phyloP scores from a whole-genome alignment of 2,113 vertebrate species.

The Oncorhynchus masou region DNA sequence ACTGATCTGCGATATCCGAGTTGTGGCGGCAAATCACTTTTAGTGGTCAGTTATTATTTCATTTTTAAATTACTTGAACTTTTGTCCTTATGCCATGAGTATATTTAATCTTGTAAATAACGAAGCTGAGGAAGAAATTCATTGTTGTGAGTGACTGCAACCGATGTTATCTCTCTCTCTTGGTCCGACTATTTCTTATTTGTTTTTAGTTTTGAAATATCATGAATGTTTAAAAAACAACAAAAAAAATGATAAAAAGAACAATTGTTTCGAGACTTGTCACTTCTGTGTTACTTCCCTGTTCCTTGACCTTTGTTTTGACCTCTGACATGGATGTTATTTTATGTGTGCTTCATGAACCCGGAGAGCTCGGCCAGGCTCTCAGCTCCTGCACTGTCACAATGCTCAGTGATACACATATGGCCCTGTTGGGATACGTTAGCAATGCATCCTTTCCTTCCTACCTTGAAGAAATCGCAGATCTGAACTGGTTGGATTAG shows the following conservation, averaged over 20 bases:
- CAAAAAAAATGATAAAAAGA: background rate
- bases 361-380: slow-evolving; percentile 22
- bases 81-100: slow-evolving; percentile 60
- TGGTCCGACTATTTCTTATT: slow-evolving; percentile 35
- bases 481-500: too few species aligned
- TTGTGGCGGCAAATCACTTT: slow-evolving; percentile 45
- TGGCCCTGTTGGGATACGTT: slow-evolving; percentile 18
- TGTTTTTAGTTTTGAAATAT: slow-evolving; percentile 60
- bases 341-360: slow-evolving; percentile 18
- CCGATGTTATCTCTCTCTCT: slow-evolving; percentile 19
- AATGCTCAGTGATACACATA: slow-evolving; percentile 4
- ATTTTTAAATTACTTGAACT: slow-evolving; percentile 57
- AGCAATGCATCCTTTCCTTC: background rate
- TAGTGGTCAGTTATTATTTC: slow-evolving; percentile 60
- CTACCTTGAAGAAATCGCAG: background rate
- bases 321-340: slow-evolving; percentile 17
- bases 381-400: background rate
- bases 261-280: slow-evolving; percentile 34
- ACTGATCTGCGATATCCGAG: slow-evolving; percentile 63
- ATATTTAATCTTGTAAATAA: slow-evolving; percentile 77
- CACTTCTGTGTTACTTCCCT: slow-evolving; percentile 49
- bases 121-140: slow-evolving; percentile 59
- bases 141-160: slow-evolving; percentile 53
- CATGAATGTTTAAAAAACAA: slow-evolving; percentile 55
- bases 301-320: slow-evolving; percentile 16